Evolutionary conservation across 2,888 invertebrate genomes (phyloP), one percentile per base, ranked within the genome.

Genomic region (Ypsolopha scabrella): DNA sequence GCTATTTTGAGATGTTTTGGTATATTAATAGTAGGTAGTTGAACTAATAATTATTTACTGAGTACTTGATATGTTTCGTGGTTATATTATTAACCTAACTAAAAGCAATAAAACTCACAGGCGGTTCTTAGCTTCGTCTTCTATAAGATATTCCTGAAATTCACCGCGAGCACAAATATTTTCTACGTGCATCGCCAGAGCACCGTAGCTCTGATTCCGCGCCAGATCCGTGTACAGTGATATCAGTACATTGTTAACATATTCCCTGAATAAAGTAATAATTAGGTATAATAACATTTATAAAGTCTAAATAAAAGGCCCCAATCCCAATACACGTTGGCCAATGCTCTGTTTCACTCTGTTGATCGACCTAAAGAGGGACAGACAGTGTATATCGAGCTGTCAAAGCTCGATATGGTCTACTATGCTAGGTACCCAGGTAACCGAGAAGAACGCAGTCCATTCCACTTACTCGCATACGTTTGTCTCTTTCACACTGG

Each of bases 111-210:
- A 11, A 43, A 57, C 63, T 54, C 39, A 68, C 68, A 56, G 13
- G 56, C 58, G 70, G 46, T 81, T 73, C 10, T 53, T 70, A 1
- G 59, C 59, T 55, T 74, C 77, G 0, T 72, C 70, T 36, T 70
- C 68, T 3, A 48, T 38, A 6, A 78, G 56, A 1, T 52, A 11
- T 2, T 49, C 24, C 0, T 56, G 59, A 50, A 67, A 57, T 0
- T 55, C 50, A 2, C 63, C 50, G 2, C 39, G 53, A 0, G 54
- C 54, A 0, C 60, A 44, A 6, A 65, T 54, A 0, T 41, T 13
- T 11, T 55, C 47, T 8, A 67, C 66, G 11, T 51, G 44, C 6
- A 63, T 54, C 0, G 13, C 13, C 1, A 78, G 54, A 6, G 60
- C 14, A 3, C 51, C 41, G 51, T 54, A 76, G 4, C 54, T 55